A percentile compares a stretch with the other conserved stretches of the same genome.
Evolutionary conservation across 2,113 vertebrate genomes (phyloP).

Genomic region (Gallinago paraguaiae): DNA sequence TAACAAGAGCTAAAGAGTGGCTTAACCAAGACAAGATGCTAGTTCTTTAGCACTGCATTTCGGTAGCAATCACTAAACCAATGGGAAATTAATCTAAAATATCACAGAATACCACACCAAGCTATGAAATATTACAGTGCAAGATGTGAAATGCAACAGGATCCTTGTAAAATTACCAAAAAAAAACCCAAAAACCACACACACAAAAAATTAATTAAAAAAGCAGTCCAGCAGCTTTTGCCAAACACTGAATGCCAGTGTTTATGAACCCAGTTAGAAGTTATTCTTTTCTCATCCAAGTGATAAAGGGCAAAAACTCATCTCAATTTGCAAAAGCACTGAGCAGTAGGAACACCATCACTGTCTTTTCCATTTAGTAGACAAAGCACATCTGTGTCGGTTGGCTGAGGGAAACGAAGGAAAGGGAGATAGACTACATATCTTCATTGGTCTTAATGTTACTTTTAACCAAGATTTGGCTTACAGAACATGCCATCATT

Average conservation of each 20-base stretch:
- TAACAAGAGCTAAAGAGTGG: not conserved
- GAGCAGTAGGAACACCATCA: not conserved
- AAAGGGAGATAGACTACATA: not conserved
- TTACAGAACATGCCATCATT: not conserved
- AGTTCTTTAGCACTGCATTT: not conserved
- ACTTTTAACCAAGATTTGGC: not conserved
- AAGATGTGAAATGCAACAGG: not conserved
- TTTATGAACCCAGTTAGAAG: not conserved
- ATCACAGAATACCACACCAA: not conserved
- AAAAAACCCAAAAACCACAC: not conserved
- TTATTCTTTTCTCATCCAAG: not conserved
- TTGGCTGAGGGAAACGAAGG: no score
- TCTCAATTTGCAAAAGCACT: not conserved
- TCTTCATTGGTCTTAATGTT: not conserved
- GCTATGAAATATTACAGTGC: not conserved
- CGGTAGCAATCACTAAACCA: not conserved
- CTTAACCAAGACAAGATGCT: not conserved
- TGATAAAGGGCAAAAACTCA: not conserved
- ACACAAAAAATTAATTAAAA: not conserved
- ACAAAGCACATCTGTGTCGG: no score
- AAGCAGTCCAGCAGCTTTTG: not conserved
- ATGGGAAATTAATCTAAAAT: not conserved
- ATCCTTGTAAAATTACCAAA: not conserved
- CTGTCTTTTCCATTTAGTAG: not conserved
- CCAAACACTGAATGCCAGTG: not conserved